phyloP scores from a whole-genome alignment of 2,888 invertebrate genomes.

The Meloe dianella region DNA sequence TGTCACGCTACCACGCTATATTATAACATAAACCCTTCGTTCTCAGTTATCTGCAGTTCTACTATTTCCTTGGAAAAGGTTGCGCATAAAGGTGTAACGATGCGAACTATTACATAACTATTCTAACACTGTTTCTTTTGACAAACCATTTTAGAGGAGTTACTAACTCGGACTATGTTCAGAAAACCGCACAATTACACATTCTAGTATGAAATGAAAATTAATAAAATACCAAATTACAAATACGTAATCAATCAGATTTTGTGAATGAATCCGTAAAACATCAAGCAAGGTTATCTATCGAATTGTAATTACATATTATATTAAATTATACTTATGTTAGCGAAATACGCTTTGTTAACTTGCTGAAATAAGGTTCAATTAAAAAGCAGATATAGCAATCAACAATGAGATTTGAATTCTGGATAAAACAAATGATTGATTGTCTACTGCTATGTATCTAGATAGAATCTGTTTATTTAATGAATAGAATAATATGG shows the following conservation, averaged over 20 bases:
- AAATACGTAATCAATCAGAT: too few species aligned
- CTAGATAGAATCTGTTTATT: constrained; percentile 32
- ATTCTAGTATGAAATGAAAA: not conserved
- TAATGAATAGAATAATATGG: constrained; percentile 29
- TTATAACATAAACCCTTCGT: constrained; percentile 29
- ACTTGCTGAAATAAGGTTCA: not conserved
- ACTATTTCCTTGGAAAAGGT: constrained; percentile 21
- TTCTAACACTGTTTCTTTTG: constrained; percentile 15
- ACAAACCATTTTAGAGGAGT: constrained; percentile 13
- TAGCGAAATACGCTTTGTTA: not conserved
- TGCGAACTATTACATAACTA: constrained; percentile 16
- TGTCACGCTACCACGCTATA: constrained; percentile 30
- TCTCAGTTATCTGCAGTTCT: constrained; percentile 29
- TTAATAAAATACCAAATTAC: too few species aligned
- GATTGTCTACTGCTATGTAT: constrained; percentile 31
- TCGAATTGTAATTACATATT: not conserved
- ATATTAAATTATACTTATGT: not conserved
- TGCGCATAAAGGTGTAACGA: constrained; percentile 17
- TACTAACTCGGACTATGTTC: constrained; percentile 13
- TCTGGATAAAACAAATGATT: constrained; percentile 19
- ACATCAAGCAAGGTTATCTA: not conserved
- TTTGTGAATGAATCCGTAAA: too few species aligned
- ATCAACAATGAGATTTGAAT: not conserved
- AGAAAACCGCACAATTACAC: not conserved
- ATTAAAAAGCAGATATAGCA: constrained; percentile 2